Conservation (phyloP, 2,113 vertebrate species). For the Junco hyemalis region DNA sequence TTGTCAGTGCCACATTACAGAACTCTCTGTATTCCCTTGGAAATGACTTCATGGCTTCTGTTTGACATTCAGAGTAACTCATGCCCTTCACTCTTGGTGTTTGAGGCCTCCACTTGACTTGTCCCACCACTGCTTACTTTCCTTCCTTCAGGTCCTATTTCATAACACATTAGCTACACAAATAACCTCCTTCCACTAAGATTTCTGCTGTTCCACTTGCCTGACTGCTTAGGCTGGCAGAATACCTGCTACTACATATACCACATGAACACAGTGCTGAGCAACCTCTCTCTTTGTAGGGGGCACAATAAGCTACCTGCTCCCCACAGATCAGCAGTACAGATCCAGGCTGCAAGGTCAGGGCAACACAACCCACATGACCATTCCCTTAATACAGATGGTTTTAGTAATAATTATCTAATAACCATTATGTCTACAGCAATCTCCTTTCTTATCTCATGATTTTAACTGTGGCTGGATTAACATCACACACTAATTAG, state of each 20-base stretch:
- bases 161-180: neutral
- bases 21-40: neutral
- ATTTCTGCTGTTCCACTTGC: neutral
- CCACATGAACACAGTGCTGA: neutral
- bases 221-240: neutral
- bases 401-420: neutral
- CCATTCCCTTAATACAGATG: rapidly evolving
- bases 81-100: neutral
- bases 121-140: neutral
- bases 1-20: neutral
- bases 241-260: neutral
- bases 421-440: neutral
- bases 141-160: neutral
- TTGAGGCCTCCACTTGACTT: neutral
- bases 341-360: rapidly evolving
- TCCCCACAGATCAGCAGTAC: neutral
- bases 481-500: neutral
- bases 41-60: neutral
- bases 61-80: neutral
- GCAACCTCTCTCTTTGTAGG: neutral
- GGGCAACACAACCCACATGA: neutral
- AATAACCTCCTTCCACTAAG: neutral
- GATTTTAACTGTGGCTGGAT: neutral
- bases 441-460: neutral
- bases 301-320: neutral